Conservation (phyloP, 1,140 invertebrate species). For the Lepidurus arcticus region DNA sequence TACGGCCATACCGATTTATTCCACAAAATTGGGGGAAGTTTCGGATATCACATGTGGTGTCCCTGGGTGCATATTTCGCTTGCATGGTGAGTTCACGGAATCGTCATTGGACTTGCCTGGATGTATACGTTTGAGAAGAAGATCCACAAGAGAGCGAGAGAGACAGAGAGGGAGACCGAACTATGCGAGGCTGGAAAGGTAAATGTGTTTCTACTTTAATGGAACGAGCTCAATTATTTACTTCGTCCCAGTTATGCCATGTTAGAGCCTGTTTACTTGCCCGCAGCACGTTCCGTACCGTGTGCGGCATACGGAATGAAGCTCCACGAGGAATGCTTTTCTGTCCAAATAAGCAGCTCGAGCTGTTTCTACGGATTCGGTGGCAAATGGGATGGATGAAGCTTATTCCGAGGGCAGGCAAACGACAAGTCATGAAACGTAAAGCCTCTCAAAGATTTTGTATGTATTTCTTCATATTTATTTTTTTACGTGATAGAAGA, state of each 20-base stretch:
- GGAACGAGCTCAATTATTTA: background rate
- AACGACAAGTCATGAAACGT: background rate
- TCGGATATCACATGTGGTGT: background rate
- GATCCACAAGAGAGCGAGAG: background rate
- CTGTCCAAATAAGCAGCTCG: background rate
- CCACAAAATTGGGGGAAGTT: background rate
- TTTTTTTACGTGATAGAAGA: background rate
- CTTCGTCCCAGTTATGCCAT: background rate
- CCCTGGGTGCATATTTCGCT: background rate
- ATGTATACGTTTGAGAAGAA: background rate
- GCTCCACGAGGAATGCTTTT: background rate
- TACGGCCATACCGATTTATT: background rate
- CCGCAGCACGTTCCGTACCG: background rate
- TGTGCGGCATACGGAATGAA: background rate
- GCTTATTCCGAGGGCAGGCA: background rate
- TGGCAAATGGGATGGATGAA: background rate
- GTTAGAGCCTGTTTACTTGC: constrained; percentile 19
- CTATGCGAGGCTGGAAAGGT: background rate
- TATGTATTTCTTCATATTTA: no score
- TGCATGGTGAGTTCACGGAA: background rate
- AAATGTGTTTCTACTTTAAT: background rate
- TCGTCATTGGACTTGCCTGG: background rate
- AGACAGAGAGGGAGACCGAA: background rate
- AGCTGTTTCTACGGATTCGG: constrained; percentile 1
- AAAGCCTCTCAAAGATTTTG: background rate